Evolutionary conservation across 2,113 vertebrate species (phyloP).

Genomic region (Ornithorhynchus anatinus): DNA sequence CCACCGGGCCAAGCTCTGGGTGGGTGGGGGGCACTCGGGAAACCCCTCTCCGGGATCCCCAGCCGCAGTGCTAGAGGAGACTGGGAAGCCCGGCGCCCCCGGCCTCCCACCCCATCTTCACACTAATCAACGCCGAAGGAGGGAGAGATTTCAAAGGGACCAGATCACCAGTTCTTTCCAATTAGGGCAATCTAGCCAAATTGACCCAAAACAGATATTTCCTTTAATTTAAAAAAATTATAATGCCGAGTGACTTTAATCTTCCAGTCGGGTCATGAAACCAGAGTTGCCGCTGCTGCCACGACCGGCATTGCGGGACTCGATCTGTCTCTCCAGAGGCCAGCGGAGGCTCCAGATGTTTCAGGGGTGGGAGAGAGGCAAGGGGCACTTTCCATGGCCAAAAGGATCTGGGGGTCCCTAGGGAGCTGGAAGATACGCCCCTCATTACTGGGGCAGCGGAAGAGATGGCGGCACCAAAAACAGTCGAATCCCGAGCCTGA

Average conservation of each 20-base stretch:
- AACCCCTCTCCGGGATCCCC: no score
- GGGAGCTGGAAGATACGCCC: no score
- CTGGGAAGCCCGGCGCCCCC: no score
- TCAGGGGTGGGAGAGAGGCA: neutral
- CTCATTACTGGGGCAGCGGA: no score
- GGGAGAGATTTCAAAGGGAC: conserved; percentile 26
- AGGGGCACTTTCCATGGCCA: neutral
- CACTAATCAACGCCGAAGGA: neutral
- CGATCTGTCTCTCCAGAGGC: conserved; percentile 15
- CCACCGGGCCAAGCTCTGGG: no score
- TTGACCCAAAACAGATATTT: conserved; percentile 29
- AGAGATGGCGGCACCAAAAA: no score
- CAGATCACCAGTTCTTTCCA: neutral
- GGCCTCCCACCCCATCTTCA: conserved; percentile 2
- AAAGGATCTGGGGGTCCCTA: neutral
- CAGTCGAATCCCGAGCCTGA: no score
- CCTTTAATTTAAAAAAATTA: conserved; percentile 30
- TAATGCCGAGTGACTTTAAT: neutral
- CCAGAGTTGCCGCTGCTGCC: neutral
- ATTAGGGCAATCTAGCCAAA: conserved; percentile 24
- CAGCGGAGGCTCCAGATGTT: conserved; percentile 12
- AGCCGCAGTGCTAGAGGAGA: no score
- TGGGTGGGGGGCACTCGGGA: no score
- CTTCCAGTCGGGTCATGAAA: conserved; percentile 21
- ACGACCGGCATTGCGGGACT: conserved; percentile 12